These are phyloP conservation scores for Propsilocerus akamusi DNA, from an alignment of 1,140 invertebrate genomes.

Conservation along the genomic window DNA sequence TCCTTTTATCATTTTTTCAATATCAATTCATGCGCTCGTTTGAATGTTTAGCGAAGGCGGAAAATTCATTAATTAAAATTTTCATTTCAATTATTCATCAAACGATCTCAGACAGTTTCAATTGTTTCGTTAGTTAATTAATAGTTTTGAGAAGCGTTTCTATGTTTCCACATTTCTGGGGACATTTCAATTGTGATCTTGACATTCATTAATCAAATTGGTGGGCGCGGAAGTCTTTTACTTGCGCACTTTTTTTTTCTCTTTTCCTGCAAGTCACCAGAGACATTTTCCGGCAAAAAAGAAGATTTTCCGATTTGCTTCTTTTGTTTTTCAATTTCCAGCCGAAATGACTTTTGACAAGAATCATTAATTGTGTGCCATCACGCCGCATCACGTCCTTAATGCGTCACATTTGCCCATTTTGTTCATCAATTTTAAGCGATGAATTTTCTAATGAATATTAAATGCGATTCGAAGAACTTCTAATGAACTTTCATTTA, in stretches of 20 bases:
- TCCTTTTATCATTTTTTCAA: too few relatives aligned
- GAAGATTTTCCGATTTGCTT: not conserved
- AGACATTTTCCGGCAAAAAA: not conserved
- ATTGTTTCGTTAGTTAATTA: not conserved
- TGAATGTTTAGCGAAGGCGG: too few relatives aligned
- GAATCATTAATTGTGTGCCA: conserved; percentile 1
- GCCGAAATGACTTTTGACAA: not conserved
- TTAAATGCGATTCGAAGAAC: not conserved
- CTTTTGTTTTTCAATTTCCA: not conserved
- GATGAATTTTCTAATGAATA: not conserved
- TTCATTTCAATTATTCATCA: not conserved
- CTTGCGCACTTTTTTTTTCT: too few relatives aligned
- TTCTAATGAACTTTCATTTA: not conserved
- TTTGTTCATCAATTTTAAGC: not conserved
- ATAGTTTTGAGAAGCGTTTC: not conserved
- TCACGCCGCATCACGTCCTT: not conserved
- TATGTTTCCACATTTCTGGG: not conserved
- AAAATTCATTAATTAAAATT: conserved; percentile 1
- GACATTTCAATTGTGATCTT: not conserved
- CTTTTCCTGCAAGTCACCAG: too few relatives aligned
- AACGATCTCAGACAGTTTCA: too few relatives aligned
- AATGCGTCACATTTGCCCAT: not conserved
- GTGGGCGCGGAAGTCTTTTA: not conserved
- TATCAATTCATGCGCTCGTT: too few relatives aligned
- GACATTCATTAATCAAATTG: not conserved